These are phyloP conservation scores for Fistularia commersonii DNA, from an alignment of 2,797 vertebrate genomes.

Conservation along the genomic window DNA sequence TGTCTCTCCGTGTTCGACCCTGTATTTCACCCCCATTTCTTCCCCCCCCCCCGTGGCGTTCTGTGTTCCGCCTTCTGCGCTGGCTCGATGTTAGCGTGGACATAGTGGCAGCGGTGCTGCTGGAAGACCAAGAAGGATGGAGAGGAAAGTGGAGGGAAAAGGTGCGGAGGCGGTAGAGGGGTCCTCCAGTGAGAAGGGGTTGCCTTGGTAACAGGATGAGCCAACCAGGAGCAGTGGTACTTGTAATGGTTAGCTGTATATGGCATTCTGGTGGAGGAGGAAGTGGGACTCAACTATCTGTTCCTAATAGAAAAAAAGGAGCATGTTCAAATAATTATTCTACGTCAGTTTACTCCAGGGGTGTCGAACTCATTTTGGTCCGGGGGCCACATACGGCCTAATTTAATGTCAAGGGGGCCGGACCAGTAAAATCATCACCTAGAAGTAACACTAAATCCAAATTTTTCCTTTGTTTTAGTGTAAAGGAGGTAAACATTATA, in stretches of 20 bases:
- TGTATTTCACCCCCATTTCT: constrained; percentile 22
- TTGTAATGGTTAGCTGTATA: constrained; percentile 51
- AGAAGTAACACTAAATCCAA: too few species aligned
- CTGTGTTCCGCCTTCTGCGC: constrained; percentile 12
- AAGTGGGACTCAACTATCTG: constrained; percentile 62
- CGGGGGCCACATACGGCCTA: too few species aligned
- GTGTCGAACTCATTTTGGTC: too few species aligned
- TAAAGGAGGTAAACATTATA: too few species aligned
- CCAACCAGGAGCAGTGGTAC: constrained; percentile 57
- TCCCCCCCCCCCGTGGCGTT: constrained; percentile 51
- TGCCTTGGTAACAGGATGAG: constrained; percentile 66
- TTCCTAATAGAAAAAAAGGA: constrained; percentile 50
- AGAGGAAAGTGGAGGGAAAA: constrained; percentile 15
- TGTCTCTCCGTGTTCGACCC: constrained; percentile 33
- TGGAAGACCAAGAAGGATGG: constrained; percentile 4
- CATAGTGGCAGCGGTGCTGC: constrained; percentile 14
- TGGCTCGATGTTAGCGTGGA: constrained; percentile 22
- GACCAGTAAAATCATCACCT: too few species aligned
- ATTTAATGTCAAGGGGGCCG: too few species aligned
- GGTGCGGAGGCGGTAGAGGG: constrained; percentile 36
- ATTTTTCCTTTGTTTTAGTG: too few species aligned
- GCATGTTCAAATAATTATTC: constrained; percentile 48
- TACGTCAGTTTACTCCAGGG: constrained; percentile 30
- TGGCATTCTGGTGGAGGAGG: constrained; percentile 55
- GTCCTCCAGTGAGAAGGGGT: constrained; percentile 54